These are phyloP conservation scores for Cryptocheilus praepositus DNA, from an alignment of 2,888 invertebrate species.

Conservation along the genomic window DNA sequence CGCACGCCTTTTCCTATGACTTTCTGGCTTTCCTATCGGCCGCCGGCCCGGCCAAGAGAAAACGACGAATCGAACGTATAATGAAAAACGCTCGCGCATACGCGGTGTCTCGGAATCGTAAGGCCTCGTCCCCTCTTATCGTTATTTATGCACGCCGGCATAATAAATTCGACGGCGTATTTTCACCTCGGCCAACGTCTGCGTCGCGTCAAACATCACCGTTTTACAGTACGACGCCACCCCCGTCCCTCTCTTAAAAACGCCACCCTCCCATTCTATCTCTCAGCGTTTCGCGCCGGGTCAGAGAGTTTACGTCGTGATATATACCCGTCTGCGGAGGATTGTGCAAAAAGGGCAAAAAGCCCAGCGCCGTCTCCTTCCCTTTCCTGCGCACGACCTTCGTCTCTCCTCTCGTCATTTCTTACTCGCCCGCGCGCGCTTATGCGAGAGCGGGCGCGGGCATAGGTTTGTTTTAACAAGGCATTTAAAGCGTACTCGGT, in stretches of 20 bases:
- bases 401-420: too few relatives aligned
- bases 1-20: slow-evolving; percentile 64
- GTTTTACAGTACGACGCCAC: not conserved
- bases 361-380: slow-evolving; percentile 42
- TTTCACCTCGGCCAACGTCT: too few relatives aligned
- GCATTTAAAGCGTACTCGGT: slow-evolving; percentile 75
- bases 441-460: slow-evolving; percentile 44
- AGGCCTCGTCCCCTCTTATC: too few relatives aligned
- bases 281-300: slow-evolving; percentile 49
- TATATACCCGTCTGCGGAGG: slow-evolving; percentile 52
- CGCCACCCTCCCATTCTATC: slow-evolving; percentile 31
- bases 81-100: not conserved
- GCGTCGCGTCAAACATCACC: not conserved
- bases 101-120: too few relatives aligned
- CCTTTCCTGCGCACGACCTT: too few relatives aligned
- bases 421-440: not conserved
- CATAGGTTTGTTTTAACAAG: slow-evolving; percentile 75
- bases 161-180: too few relatives aligned
- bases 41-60: too few relatives aligned
- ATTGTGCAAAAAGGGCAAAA: slow-evolving; percentile 38
- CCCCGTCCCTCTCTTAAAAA: slow-evolving; percentile 15
- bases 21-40: slow-evolving; percentile 36
- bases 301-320: slow-evolving; percentile 59
- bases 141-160: too few relatives aligned
- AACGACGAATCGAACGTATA: slow-evolving; percentile 7